Evolutionary conservation across 2,113 vertebrate species (phyloP).

Genomic region (Motacilla tschutschensis): DNA sequence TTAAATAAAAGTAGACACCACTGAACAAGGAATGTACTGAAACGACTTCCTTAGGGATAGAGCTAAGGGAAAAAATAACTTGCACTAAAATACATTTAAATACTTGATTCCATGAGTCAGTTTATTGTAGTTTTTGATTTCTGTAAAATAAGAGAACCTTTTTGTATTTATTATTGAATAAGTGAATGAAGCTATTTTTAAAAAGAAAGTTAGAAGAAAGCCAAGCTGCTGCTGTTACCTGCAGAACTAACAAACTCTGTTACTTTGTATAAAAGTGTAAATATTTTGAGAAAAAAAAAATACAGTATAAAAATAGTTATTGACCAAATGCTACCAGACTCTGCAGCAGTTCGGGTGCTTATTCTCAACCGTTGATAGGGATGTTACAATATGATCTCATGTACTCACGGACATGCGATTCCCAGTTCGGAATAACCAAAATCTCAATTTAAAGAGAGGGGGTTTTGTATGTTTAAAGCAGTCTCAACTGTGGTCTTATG

Average conservation of each 20-base stretch:
- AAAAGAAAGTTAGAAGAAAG: conserved; percentile 88
- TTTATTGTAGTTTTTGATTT: conserved; percentile 97
- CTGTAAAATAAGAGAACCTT: conserved; percentile 98
- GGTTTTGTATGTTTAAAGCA: conserved; percentile 56
- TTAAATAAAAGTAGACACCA: conserved; percentile 94
- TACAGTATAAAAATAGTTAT: conserved; percentile 88
- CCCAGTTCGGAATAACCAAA: conserved; percentile 67
- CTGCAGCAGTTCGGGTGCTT: conserved; percentile 92
- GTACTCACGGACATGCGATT: conserved; percentile 28
- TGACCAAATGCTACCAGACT: conserved; percentile 99
- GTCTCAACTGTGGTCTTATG: conserved; percentile 49
- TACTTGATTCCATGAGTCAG: conserved; percentile 99
- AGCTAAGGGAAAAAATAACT: conserved; percentile 95
- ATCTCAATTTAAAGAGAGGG: conserved; percentile 60
- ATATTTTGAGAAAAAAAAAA: conserved; percentile 84
- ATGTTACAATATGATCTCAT: conserved; percentile 83
- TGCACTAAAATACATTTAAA: conserved; percentile 97
- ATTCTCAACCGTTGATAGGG: conserved; percentile 78
- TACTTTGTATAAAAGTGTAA: conserved; percentile 98
- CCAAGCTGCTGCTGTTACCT: conserved; percentile 92
- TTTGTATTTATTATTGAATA: conserved; percentile 99
- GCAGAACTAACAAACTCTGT: conserved; percentile 87
- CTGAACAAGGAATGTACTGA: conserved; percentile 99
- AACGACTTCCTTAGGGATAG: conserved; percentile 92
- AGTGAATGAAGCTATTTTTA: conserved; percentile 99